Evolutionary conservation across 1,140 invertebrate species (phyloP).

Genomic region (Acromyrmex echinatior): DNA sequence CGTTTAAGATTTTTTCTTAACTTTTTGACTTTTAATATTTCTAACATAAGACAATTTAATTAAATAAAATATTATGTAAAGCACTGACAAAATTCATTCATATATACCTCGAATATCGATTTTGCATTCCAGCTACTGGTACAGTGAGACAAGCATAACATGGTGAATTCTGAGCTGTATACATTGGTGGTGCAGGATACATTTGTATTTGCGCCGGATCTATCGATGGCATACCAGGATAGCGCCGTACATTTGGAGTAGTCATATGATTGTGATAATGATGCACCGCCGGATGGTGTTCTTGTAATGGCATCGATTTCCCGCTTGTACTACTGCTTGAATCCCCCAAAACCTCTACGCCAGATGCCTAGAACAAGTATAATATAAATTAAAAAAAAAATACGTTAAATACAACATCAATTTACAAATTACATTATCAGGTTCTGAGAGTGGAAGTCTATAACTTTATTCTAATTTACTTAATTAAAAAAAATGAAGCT

Average conservation of each 20-base stretch:
- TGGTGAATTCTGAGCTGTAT: constrained; percentile 81
- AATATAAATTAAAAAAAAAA: not conserved
- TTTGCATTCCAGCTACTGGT: constrained; percentile 82
- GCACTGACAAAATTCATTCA: not conserved
- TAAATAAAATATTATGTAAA: constrained; percentile 2
- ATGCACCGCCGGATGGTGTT: constrained; percentile 81
- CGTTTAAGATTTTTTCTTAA: not conserved
- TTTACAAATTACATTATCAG: not conserved
- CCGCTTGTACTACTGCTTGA: constrained; percentile 75
- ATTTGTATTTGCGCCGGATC: constrained; percentile 83
- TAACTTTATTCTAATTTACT: constrained; percentile 4
- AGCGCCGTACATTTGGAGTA: constrained; percentile 81
- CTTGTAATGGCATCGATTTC: constrained; percentile 80
- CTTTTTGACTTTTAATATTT: not conserved
- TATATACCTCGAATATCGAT: constrained; percentile 83
- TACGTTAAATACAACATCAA: not conserved
- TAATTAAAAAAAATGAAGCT: not conserved
- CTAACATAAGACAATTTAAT: not conserved
- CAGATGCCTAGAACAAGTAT: constrained; percentile 66
- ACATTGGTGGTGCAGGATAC: constrained; percentile 82
- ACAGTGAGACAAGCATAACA: constrained; percentile 84
- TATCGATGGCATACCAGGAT: constrained; percentile 82
- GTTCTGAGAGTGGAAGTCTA: not conserved
- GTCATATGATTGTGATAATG: constrained; percentile 82
- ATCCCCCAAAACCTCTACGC: constrained; percentile 77